These are phyloP conservation scores for Schizothorax lantsangensis DNA, from an alignment of 2,797 vertebrate species.

Conservation along the genomic window DNA sequence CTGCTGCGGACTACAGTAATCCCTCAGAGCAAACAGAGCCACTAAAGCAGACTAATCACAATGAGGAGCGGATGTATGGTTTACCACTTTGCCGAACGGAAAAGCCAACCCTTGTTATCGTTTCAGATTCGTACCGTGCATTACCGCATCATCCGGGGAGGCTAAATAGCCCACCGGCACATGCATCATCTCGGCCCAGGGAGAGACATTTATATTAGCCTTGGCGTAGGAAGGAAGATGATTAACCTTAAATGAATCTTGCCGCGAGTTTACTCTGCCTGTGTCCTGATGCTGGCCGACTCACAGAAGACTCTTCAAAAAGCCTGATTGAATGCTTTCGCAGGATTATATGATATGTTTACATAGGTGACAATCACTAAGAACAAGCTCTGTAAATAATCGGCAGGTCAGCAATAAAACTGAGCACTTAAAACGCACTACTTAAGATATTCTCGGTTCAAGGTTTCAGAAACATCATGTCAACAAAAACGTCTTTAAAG, in stretches of 20 bases:
- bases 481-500: neutral
- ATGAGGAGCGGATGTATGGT: slow-evolving; percentile 47
- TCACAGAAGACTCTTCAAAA: slow-evolving; percentile 4
- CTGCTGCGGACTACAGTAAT: slow-evolving; percentile 48
- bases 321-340: neutral
- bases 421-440: neutral
- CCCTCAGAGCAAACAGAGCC: slow-evolving; percentile 42
- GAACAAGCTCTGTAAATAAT: neutral
- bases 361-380: neutral
- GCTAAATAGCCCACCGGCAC: slow-evolving; percentile 38
- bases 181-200: slow-evolving; percentile 10
- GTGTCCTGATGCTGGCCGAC: neutral
- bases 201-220: slow-evolving; percentile 44
- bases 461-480: neutral
- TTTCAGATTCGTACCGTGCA: slow-evolving; percentile 18
- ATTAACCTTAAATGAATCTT: slow-evolving; percentile 31
- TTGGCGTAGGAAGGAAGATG: slow-evolving; percentile 18
- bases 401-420: neutral
- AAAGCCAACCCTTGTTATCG: slow-evolving; percentile 32
- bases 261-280: neutral
- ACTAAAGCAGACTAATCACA: slow-evolving; percentile 50
- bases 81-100: slow-evolving; percentile 32
- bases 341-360: neutral
- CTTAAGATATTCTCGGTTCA: neutral
- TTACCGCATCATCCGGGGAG: slow-evolving; percentile 26